Conservation (phyloP, 2,888 invertebrate genomes). For the Hypomecis punctinalis region DNA sequence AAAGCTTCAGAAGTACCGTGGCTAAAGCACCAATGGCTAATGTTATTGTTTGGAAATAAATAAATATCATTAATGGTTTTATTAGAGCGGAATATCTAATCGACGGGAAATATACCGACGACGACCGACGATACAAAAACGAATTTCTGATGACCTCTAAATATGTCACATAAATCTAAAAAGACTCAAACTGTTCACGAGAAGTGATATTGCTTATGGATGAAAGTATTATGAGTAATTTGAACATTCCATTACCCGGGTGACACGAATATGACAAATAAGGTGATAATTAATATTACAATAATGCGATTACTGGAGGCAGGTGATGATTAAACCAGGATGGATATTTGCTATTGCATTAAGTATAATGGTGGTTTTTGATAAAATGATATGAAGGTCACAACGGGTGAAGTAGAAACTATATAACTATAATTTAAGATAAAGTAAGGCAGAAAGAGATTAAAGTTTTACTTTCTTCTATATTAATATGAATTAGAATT, state of each 20-base stretch:
- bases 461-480: slow-evolving; percentile 1
- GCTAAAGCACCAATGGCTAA: neutral
- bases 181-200: no score
- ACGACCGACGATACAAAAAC: no score
- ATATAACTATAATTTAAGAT: slow-evolving; percentile 6
- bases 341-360: neutral
- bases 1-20: neutral
- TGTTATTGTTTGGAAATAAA: neutral
- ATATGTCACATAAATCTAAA: no score
- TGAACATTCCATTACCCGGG: neutral
- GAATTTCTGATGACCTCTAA: no score
- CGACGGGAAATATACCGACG: no score
- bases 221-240: neutral
- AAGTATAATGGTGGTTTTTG: neutral
- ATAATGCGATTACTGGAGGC: neutral
- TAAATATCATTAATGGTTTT: no score
- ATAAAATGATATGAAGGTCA: slow-evolving; percentile 8
- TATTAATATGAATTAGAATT: neutral
- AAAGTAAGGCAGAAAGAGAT: slow-evolving; percentile 6
- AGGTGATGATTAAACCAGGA: neutral
- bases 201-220: no score
- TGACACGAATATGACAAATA: neutral
- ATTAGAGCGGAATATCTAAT: no score
- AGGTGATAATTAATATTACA: no score
- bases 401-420: slow-evolving; percentile 11